phyloP scores from a whole-genome alignment of 2,797 vertebrate species.

The Menidia menidia region DNA sequence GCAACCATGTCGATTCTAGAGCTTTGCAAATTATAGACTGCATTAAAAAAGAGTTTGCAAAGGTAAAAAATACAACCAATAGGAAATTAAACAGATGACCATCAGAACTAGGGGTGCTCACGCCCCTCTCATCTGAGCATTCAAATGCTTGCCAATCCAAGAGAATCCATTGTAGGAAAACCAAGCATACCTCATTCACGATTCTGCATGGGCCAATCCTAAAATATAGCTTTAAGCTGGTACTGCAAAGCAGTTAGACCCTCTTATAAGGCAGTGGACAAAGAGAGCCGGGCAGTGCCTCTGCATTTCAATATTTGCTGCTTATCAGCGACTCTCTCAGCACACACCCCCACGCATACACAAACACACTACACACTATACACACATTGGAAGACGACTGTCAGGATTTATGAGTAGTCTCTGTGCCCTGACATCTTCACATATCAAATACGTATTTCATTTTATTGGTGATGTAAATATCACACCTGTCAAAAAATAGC shows the following conservation, averaged over 20 bases:
- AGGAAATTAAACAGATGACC: not conserved
- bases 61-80: not conserved
- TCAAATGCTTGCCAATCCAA: too few relatives aligned
- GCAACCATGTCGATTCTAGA: not conserved
- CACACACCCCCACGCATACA: constrained; percentile 15
- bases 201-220: not conserved
- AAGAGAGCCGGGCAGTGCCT: constrained; percentile 6
- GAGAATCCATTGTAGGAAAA: too few relatives aligned
- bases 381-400: constrained; percentile 25
- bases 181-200: not conserved
- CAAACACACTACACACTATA: constrained; percentile 8
- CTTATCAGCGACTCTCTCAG: constrained; percentile 22
- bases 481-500: constrained; percentile 20
- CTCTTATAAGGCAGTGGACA: not conserved
- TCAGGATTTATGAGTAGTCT: constrained; percentile 42
- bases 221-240: not conserved
- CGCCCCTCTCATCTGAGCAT: too few relatives aligned
- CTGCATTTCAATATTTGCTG: constrained; percentile 8
- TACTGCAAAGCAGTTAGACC: not conserved
- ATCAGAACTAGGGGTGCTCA: too few relatives aligned
- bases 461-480: constrained; percentile 53
- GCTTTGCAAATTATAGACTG: not conserved
- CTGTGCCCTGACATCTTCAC: constrained; percentile 33
- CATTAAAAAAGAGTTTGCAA: not conserved
- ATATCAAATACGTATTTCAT: constrained; percentile 57